Conservation (phyloP, 1,140 invertebrate genomes). For the Venturia canescens region DNA sequence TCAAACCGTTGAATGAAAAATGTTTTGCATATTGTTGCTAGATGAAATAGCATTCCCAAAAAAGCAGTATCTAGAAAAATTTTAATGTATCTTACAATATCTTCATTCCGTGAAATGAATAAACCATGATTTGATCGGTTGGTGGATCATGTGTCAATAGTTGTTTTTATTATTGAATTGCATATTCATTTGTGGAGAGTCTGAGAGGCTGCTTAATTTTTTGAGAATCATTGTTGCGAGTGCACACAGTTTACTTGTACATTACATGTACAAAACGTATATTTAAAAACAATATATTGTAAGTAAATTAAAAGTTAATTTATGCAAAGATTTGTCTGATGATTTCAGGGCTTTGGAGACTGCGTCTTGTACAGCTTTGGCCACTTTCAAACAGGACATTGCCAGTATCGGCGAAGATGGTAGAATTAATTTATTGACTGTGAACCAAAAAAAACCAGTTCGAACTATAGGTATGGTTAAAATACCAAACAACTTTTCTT, state of each 20-base stretch:
- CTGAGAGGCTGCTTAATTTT: too few species aligned
- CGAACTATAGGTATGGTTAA: conserved; percentile 78
- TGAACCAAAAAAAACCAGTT: conserved; percentile 79
- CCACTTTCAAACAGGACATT: conserved; percentile 84
- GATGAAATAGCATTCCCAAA: too few species aligned
- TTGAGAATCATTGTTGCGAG: too few species aligned
- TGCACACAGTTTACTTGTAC: too few species aligned
- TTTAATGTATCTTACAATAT: too few species aligned
- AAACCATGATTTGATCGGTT: conserved; percentile 17
- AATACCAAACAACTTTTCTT: too few species aligned
- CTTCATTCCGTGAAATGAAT: conserved; percentile 14
- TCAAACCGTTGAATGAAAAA: too few species aligned
- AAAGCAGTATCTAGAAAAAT: too few species aligned
- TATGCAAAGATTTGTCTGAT: neutral
- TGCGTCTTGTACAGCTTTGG: conserved; percentile 83
- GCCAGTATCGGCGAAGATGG: conserved; percentile 91
- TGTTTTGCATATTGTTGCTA: too few species aligned
- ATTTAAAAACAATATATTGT: neutral
- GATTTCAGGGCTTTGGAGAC: conserved; percentile 64
- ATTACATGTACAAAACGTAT: too few species aligned
- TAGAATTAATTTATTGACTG: conserved; percentile 83
- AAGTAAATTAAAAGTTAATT: neutral
- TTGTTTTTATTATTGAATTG: too few species aligned
- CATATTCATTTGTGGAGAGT: too few species aligned
- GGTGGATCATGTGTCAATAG: neutral